Evolutionary conservation across 2,113 vertebrate species (phyloP).

Genomic region (Spizaetus ornatus): DNA sequence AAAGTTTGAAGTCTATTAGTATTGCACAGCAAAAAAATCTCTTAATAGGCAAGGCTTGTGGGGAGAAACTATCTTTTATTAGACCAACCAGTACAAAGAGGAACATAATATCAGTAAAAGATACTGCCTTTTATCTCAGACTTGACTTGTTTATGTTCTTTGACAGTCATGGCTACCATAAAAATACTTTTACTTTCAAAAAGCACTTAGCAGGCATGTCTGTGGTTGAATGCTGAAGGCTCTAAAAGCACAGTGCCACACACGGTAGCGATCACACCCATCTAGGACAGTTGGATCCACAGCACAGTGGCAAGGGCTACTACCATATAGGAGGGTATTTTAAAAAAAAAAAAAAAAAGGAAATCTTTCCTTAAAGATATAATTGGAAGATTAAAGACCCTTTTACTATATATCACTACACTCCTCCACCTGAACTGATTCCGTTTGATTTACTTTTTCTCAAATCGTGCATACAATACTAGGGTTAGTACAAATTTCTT

Average conservation of each 20-base stretch:
- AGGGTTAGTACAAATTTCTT: not conserved
- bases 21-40: not conserved
- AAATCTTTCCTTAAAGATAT: not conserved
- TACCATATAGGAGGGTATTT: not conserved
- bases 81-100: not conserved
- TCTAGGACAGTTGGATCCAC: not conserved
- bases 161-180: not conserved
- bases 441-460: not conserved
- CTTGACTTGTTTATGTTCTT: not conserved
- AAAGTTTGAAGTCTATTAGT: not conserved
- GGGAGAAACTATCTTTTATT: not conserved
- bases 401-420: not conserved
- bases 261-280: fast-evolving
- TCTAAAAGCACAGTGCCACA: not conserved
- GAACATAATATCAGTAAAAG: not conserved
- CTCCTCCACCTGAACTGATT: not conserved
- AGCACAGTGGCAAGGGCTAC: not conserved
- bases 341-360: not conserved
- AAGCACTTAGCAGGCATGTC: not conserved
- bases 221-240: not conserved
- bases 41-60: not conserved
- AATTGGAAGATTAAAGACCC: not conserved
- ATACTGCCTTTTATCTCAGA: not conserved
- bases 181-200: not conserved
- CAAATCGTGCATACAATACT: not conserved